These are phyloP conservation scores for Athalia cordata DNA, from an alignment of 2,888 invertebrate genomes.

Conservation along the genomic window DNA sequence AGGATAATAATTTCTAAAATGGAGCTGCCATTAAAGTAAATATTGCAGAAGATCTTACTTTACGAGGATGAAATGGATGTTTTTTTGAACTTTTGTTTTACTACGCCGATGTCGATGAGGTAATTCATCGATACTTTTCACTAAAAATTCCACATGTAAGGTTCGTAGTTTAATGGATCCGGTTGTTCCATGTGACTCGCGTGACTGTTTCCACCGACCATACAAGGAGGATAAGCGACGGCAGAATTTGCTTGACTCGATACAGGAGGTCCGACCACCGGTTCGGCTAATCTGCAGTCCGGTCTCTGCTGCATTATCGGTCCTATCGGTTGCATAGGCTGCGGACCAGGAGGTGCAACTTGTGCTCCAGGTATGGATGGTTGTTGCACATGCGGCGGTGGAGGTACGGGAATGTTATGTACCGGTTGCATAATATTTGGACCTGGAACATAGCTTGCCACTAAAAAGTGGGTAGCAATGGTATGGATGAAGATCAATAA, in stretches of 20 bases:
- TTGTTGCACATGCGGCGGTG: constrained; percentile 45
- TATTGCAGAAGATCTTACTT: not conserved
- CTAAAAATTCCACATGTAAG: constrained; percentile 71
- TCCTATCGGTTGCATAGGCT: constrained; percentile 62
- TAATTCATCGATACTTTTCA: too few species aligned
- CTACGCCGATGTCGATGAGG: not conserved
- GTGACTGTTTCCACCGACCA: constrained; percentile 64
- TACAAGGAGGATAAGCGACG: constrained; percentile 68
- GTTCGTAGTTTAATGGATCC: constrained; percentile 70
- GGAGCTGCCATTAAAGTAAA: not conserved
- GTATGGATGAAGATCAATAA: constrained; percentile 9
- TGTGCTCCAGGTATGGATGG: constrained; percentile 46
- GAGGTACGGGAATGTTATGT: constrained; percentile 57
- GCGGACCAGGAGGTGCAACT: constrained; percentile 48
- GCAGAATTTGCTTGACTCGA: constrained; percentile 58
- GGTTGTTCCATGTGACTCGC: constrained; percentile 67
- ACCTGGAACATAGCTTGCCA: constrained; percentile 61
- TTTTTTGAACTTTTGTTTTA: not conserved
- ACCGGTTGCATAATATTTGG: constrained; percentile 63
- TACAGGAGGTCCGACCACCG: constrained; percentile 55
- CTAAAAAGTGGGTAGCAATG: constrained; percentile 48
- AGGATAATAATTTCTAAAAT: not conserved
- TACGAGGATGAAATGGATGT: not conserved
- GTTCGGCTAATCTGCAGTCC: constrained; percentile 65
- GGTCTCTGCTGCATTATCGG: constrained; percentile 67